Evolutionary conservation across 1,140 invertebrate species (phyloP).

Genomic region (Bombus pascuorum): DNA sequence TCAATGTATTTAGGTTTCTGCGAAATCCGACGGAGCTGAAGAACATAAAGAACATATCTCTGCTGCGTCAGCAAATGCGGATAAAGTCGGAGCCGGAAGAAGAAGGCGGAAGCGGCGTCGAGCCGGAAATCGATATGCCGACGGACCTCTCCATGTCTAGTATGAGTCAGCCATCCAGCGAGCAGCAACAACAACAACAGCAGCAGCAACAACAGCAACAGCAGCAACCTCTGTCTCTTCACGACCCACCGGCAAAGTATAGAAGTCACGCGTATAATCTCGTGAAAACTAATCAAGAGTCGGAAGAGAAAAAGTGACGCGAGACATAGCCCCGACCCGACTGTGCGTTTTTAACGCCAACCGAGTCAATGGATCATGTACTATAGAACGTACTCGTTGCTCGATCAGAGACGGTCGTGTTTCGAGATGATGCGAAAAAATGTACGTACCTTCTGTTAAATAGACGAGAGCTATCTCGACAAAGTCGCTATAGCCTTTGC

Average conservation of each 20-base stretch:
- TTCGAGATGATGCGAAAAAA: neutral
- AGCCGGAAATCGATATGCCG: slow-evolving; percentile 85
- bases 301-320: slow-evolving; percentile 81
- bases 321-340: slow-evolving; percentile 70
- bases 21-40: slow-evolving; percentile 95
- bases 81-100: slow-evolving; percentile 86
- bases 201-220: slow-evolving; percentile 39
- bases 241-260: slow-evolving; percentile 80
- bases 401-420: neutral
- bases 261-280: slow-evolving; percentile 81
- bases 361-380: neutral
- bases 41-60: slow-evolving; percentile 95
- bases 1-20: slow-evolving; percentile 86
- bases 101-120: slow-evolving; percentile 78
- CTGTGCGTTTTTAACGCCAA: neutral
- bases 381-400: neutral
- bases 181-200: slow-evolving; percentile 71
- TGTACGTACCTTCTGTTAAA: neutral
- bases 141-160: slow-evolving; percentile 86
- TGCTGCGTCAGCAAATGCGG: slow-evolving; percentile 92
- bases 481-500: neutral
- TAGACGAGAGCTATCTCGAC: too few species aligned
- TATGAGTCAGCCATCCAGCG: slow-evolving; percentile 76
- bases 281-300: slow-evolving; percentile 79
- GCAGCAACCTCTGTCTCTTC: slow-evolving; percentile 73